phyloP scores from a whole-genome alignment of 2,888 invertebrate species.

The Caenorhabditis drosophilae region DNA sequence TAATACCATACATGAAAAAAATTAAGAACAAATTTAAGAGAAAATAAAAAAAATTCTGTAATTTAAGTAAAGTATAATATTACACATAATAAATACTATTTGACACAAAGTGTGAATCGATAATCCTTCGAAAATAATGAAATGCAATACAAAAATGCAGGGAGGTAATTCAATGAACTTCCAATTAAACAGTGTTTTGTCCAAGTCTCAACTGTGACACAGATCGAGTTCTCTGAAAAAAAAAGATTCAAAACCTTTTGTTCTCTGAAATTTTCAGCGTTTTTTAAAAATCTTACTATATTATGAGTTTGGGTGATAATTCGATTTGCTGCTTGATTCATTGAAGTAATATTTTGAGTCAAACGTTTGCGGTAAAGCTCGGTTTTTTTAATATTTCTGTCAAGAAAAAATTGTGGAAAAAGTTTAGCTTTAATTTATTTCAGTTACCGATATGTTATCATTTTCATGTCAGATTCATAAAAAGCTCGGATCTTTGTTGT shows the following conservation, averaged over 20 bases:
- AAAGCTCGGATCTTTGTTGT: conserved; percentile 23
- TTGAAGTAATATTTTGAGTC: conserved; percentile 8
- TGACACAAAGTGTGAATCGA: no score
- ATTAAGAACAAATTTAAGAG: no score
- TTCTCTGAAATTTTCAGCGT: neutral
- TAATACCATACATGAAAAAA: no score
- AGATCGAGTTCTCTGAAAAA: conserved; percentile 32
- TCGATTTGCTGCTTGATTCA: conserved; percentile 20
- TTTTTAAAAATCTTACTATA: conserved; percentile 17
- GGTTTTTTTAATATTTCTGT: conserved; percentile 22
- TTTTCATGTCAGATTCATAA: conserved; percentile 22
- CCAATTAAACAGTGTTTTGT: no score
- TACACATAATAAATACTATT: no score
- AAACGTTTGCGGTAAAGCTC: conserved; percentile 5
- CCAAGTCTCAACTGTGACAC: no score
- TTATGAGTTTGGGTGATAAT: conserved; percentile 31
- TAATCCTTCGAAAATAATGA: no score
- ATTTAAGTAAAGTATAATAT: no score
- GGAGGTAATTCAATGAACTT: no score
- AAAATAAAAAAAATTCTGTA: no score
- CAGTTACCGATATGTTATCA: conserved; percentile 29
- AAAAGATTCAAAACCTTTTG: neutral
- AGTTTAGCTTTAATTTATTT: conserved; percentile 1
- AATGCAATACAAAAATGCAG: no score
- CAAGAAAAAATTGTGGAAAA: neutral